Evolutionary conservation across 2,797 vertebrate species (phyloP).

Genomic region (Spinus pinus): DNA sequence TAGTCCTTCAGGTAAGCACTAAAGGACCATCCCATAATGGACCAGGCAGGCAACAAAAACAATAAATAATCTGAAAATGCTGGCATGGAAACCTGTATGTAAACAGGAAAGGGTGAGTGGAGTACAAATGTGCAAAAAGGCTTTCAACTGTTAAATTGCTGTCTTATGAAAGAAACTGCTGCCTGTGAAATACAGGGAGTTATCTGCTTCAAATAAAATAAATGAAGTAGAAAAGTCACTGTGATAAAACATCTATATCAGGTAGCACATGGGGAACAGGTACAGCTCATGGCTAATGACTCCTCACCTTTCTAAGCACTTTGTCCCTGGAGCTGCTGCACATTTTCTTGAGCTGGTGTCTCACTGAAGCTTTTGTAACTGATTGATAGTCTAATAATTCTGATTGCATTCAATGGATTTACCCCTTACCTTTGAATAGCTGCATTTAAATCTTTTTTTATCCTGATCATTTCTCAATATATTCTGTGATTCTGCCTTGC

Average conservation of each 20-base stretch:
- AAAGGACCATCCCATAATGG: background rate
- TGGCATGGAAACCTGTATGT: background rate
- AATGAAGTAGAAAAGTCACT: background rate
- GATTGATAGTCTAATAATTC: background rate
- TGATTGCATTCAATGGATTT: background rate
- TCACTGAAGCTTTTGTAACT: background rate
- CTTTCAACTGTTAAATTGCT: background rate
- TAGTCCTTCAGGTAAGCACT: background rate
- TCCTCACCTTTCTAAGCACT: background rate
- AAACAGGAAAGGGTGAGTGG: background rate
- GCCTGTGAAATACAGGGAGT: background rate
- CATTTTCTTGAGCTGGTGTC: background rate
- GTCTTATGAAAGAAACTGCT: background rate
- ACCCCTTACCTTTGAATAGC: background rate
- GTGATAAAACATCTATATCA: background rate
- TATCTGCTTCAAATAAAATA: background rate
- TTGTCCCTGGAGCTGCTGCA: background rate
- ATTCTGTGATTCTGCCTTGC: background rate
- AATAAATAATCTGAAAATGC: background rate
- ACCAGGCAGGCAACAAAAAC: background rate
- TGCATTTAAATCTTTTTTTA: background rate
- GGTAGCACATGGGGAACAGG: background rate
- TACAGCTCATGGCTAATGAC: background rate
- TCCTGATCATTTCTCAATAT: background rate
- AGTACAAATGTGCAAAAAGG: background rate